A percentile compares a stretch with the other conserved stretches of the same genome.
These are phyloP conservation scores for Leucoptera coffeella DNA, from an alignment of 2,888 invertebrate species.

Conservation along the genomic window DNA sequence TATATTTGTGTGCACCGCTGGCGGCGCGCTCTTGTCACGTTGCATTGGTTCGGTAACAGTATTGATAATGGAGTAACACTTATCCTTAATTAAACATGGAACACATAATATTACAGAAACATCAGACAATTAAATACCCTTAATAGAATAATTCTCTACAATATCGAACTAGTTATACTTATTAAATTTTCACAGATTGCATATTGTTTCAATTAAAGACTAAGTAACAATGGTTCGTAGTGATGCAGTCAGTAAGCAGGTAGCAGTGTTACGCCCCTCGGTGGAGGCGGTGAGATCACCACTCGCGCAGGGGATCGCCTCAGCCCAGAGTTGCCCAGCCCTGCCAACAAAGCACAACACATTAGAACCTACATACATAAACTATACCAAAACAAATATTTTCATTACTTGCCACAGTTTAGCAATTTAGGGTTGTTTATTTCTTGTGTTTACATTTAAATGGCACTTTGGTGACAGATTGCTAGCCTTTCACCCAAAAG, in stretches of 20 bases:
- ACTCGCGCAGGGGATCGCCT: constrained; percentile 50
- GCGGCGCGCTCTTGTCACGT: constrained; percentile 56
- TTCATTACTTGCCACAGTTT: too few relatives aligned
- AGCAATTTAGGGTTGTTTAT: too few relatives aligned
- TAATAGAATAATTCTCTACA: constrained; percentile 52
- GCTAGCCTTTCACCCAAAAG: too few relatives aligned
- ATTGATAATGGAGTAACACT: constrained; percentile 52
- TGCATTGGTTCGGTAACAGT: constrained; percentile 57
- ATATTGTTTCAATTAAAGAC: constrained; percentile 57
- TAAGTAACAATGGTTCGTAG: constrained; percentile 58
- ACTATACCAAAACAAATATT: too few relatives aligned
- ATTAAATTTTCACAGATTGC: constrained; percentile 69
- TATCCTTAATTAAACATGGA: constrained; percentile 57
- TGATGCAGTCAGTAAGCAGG: constrained; percentile 59
- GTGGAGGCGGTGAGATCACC: constrained; percentile 48
- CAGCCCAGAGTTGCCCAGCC: constrained; percentile 65
- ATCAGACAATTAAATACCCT: constrained; percentile 49
- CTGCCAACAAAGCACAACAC: too few relatives aligned
- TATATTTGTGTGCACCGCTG: constrained; percentile 53
- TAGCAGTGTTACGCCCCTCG: constrained; percentile 50
- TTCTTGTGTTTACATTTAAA: too few relatives aligned
- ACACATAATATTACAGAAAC: constrained; percentile 60
- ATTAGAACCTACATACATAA: too few relatives aligned
- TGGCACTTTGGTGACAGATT: too few relatives aligned
- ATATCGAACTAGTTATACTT: constrained; percentile 52